A percentile compares a stretch with the other conserved stretches of the same genome.
phyloP scores from a whole-genome alignment of 2,113 vertebrate genomes.

The Bagarius yarrelli region DNA sequence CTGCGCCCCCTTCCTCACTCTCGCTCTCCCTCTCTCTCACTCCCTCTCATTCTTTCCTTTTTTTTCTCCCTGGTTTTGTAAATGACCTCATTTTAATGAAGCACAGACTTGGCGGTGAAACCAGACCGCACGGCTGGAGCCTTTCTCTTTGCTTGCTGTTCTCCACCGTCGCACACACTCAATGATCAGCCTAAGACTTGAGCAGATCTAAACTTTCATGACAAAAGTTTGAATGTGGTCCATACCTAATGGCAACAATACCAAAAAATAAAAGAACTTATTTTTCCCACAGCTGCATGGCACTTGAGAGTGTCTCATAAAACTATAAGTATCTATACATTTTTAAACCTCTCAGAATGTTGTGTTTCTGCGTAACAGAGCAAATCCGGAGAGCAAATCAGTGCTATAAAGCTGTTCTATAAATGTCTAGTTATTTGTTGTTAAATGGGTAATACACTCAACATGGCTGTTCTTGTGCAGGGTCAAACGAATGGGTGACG shows the following conservation, averaged over 20 bases:
- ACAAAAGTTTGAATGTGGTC: slow-evolving; percentile 42
- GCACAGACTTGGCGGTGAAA: slow-evolving; percentile 54
- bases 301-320: slow-evolving; percentile 33
- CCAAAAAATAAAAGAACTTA: slow-evolving; percentile 34
- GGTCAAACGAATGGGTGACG: slow-evolving; percentile 30
- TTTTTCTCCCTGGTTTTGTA: slow-evolving; percentile 52
- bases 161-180: slow-evolving; percentile 28
- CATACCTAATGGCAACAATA: slow-evolving; percentile 44
- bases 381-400: background rate
- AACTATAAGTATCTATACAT: slow-evolving; percentile 28
- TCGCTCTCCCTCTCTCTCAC: slow-evolving; percentile 28
- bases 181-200: slow-evolving; percentile 41
- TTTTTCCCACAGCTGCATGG: slow-evolving; percentile 7
- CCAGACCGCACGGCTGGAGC: slow-evolving; percentile 47
- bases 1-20: slow-evolving; percentile 35
- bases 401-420: slow-evolving; percentile 28
- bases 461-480: slow-evolving; percentile 33
- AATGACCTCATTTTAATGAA: slow-evolving; percentile 67
- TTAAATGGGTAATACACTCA: slow-evolving; percentile 39
- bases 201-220: slow-evolving; percentile 46
- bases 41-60: slow-evolving; percentile 17
- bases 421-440: slow-evolving; percentile 42
- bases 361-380: background rate
- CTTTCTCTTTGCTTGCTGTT: slow-evolving; percentile 47
- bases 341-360: slow-evolving; percentile 4